Percentiles rank a stretch among this genome's conserved stretches.
Evolutionary conservation across 2,888 invertebrate genomes (phyloP).

Genomic region (Galerucella pusilla): DNA sequence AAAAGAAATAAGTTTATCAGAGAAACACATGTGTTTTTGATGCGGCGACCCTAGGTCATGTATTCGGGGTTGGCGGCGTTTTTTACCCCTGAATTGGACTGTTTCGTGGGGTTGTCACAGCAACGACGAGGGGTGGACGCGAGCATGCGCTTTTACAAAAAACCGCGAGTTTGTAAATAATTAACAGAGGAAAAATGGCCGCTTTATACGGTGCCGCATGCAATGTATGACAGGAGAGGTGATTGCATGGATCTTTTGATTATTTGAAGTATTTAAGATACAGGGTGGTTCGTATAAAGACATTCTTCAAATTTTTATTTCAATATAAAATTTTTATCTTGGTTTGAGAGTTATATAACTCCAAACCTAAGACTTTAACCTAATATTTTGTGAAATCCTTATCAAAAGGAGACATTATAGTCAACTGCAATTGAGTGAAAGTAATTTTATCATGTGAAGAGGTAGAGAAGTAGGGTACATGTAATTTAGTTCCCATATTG

Average conservation of each 20-base stretch:
- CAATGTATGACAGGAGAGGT: constrained; percentile 34
- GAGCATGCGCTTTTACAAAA: constrained; percentile 38
- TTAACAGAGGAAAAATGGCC: constrained; percentile 43
- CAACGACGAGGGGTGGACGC: constrained; percentile 41
- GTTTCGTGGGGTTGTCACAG: constrained; percentile 44
- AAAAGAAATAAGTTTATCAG: constrained; percentile 36
- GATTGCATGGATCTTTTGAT: constrained; percentile 35
- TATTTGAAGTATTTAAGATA: constrained; percentile 25
- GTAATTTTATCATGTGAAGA: too few relatives aligned
- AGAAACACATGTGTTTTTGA: constrained; percentile 39
- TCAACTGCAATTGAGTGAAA: too few relatives aligned
- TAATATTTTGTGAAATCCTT: too few relatives aligned
- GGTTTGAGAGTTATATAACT: too few relatives aligned
- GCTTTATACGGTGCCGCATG: constrained; percentile 37
- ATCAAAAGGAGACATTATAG: too few relatives aligned
- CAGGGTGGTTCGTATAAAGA: constrained; percentile 9
- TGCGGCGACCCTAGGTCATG: constrained; percentile 39
- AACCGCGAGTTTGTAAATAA: constrained; percentile 40
- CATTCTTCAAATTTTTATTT: neutral
- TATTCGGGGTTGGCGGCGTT: constrained; percentile 40
- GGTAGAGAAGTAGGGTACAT: too few relatives aligned
- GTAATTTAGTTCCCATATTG: too few relatives aligned
- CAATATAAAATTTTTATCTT: neutral
- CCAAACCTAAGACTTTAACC: too few relatives aligned
- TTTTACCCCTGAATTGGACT: constrained; percentile 34